These are phyloP conservation scores for Brachycybe producta DNA, from an alignment of 2,888 invertebrate species.

Conservation along the genomic window DNA sequence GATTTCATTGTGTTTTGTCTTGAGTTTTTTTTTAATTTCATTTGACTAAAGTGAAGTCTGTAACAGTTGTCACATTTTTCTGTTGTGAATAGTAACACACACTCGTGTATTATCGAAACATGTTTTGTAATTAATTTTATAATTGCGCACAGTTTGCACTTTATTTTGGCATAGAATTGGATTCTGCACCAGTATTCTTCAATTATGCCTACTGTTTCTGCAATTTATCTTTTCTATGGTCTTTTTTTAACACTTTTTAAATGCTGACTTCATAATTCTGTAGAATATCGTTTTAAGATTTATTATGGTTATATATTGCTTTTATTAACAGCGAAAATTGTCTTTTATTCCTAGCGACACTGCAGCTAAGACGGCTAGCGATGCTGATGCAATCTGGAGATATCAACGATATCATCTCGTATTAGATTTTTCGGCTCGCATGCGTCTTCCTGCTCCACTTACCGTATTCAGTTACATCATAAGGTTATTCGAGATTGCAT, in stretches of 20 bases:
- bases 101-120: no score
- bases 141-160: no score
- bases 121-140: no score
- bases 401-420: constrained; percentile 32
- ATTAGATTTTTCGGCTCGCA: constrained; percentile 30
- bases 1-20: no score
- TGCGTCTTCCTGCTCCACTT: constrained; percentile 32
- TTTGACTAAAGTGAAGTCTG: no score
- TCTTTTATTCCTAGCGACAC: constrained; percentile 21
- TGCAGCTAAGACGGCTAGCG: constrained; percentile 29
- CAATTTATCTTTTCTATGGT: background rate
- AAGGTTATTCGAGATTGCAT: constrained; percentile 16
- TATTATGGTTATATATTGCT: background rate
- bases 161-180: no score
- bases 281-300: background rate
- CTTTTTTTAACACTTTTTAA: background rate
- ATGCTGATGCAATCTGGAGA: constrained; percentile 32
- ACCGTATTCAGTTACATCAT: constrained; percentile 25
- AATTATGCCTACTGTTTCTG: background rate
- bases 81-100: no score
- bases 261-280: no score
- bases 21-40: no score
- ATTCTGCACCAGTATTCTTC: constrained; percentile 6
- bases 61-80: no score
- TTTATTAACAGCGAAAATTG: background rate